phyloP scores from a whole-genome alignment of 2,797 vertebrate genomes.

The Lindbergichthys nudifrons region DNA sequence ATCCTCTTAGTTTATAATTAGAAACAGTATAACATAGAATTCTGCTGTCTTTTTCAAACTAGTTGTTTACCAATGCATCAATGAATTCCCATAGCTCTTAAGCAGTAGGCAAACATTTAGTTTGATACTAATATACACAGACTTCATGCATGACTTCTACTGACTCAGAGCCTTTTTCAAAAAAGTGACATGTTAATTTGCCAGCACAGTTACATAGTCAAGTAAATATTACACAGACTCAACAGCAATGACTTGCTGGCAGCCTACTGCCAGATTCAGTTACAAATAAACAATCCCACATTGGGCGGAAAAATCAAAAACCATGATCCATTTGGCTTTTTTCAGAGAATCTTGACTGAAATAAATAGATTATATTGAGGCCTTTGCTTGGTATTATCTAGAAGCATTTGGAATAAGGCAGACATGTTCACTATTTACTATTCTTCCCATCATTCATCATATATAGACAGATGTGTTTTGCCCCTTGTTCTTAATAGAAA shows the following conservation, averaged over 20 bases:
- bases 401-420: not conserved
- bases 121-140: not conserved
- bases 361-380: not conserved
- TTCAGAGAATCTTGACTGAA: constrained; percentile 21
- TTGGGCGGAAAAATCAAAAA: constrained; percentile 28
- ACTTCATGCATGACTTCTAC: not conserved
- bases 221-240: constrained; percentile 40
- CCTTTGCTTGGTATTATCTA: not conserved
- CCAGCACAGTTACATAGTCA: constrained; percentile 25
- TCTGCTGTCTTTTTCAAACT: not conserved
- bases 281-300: constrained; percentile 48
- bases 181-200: constrained; percentile 10
- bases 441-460: not conserved
- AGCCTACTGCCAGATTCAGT: constrained; percentile 34
- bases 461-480: not conserved
- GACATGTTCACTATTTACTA: not conserved
- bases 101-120: not conserved
- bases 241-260: constrained; percentile 39
- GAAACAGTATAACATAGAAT: not conserved
- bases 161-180: not conserved
- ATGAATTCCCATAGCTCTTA: not conserved
- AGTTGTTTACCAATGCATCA: too few relatives aligned
- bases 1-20: not conserved
- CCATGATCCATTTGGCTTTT: constrained; percentile 13
- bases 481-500: constrained; percentile 18